These are phyloP conservation scores for Crotalus tigris DNA, from an alignment of 2,113 vertebrate genomes.

Conservation along the genomic window DNA sequence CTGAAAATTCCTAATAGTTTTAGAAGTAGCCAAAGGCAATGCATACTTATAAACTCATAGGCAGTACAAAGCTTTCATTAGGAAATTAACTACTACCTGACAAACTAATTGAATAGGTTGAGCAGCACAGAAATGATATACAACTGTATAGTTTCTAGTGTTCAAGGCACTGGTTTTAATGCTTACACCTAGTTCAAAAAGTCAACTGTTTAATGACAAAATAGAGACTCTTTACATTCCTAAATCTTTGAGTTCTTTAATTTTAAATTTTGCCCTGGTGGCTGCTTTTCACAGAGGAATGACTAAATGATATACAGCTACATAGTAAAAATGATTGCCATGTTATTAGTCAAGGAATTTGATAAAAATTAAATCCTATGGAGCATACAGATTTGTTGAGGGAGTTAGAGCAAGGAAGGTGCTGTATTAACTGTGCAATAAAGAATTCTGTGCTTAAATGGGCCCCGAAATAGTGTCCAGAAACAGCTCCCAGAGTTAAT, in stretches of 20 bases:
- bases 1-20: constrained; percentile 37
- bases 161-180: constrained; percentile 63
- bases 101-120: constrained; percentile 74
- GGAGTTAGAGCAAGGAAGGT: constrained; percentile 45
- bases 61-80: constrained; percentile 48
- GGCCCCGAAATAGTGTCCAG: constrained; percentile 39
- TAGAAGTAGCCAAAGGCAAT: not conserved
- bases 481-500: constrained; percentile 35
- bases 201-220: constrained; percentile 53
- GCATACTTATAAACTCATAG: not conserved
- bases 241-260: constrained; percentile 53
- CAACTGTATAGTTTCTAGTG: constrained; percentile 62
- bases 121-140: constrained; percentile 63
- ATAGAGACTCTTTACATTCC: constrained; percentile 44
- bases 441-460: constrained; percentile 35
- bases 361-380: constrained; percentile 48
- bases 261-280: constrained; percentile 51
- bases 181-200: constrained; percentile 52
- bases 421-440: constrained; percentile 39
- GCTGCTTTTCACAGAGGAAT: constrained; percentile 43
- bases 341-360: constrained; percentile 40
- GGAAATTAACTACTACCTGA: constrained; percentile 70
- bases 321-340: constrained; percentile 38
- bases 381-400: constrained; percentile 34
- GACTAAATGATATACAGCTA: constrained; percentile 49